A percentile compares a stretch with the other conserved stretches of the same genome.
Evolutionary conservation across 1,140 invertebrate species (phyloP).

Genomic region (Oreohelix idahoensis): DNA sequence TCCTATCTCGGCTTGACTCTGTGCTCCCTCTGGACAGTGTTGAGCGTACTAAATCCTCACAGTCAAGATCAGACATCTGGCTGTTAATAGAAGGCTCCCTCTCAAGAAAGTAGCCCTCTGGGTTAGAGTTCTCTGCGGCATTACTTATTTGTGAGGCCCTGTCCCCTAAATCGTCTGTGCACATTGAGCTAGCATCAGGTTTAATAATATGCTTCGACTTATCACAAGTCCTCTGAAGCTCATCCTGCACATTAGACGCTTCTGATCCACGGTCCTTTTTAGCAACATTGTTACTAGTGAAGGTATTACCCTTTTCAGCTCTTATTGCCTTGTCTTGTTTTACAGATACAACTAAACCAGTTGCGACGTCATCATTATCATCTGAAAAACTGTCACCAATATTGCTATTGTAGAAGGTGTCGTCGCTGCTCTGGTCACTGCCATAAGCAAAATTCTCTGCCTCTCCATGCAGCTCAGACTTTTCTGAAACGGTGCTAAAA

Average conservation of each 20-base stretch:
- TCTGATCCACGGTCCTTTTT: neutral
- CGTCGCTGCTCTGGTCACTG: conserved; percentile 8
- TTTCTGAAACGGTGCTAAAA: conserved; percentile 1
- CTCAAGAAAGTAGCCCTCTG: neutral
- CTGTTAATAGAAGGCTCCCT: neutral
- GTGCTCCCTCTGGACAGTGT: neutral
- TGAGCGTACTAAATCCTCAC: neutral
- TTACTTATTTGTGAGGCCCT: neutral
- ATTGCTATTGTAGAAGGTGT: neutral
- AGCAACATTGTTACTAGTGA: neutral
- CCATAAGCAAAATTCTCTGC: neutral
- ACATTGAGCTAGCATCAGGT: neutral
- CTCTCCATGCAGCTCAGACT: conserved; percentile 22
- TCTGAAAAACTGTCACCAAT: conserved; percentile 7
- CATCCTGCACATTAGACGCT: neutral
- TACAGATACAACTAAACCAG: neutral
- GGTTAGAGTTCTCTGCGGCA: neutral
- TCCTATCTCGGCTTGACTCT: neutral
- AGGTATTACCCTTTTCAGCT: neutral
- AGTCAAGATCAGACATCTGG: neutral
- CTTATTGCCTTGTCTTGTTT: neutral
- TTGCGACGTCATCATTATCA: neutral
- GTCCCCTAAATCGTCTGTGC: neutral
- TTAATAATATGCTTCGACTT: neutral
- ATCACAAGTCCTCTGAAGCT: neutral